Conservation (phyloP, 2,888 invertebrate genomes). For the Rhingia campestris region DNA sequence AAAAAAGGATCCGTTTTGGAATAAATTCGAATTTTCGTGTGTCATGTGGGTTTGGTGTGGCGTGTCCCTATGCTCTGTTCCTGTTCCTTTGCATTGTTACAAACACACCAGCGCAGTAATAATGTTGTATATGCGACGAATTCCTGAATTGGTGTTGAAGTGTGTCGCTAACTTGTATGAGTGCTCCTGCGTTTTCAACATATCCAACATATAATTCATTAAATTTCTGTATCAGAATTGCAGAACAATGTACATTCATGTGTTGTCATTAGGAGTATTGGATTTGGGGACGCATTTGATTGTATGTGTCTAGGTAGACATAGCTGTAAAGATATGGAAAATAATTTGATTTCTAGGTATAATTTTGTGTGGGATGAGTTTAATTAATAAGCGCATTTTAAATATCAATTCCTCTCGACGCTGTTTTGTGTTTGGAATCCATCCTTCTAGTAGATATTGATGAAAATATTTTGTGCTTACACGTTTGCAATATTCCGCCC, state of each 20-base stretch:
- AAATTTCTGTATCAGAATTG: slow-evolving; percentile 54
- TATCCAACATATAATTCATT: slow-evolving; percentile 41
- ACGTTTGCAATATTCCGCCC: neutral
- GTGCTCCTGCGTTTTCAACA: slow-evolving; percentile 55
- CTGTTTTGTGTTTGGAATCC: slow-evolving; percentile 6
- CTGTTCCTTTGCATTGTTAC: slow-evolving; percentile 52
- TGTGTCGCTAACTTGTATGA: slow-evolving; percentile 55
- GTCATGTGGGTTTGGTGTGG: slow-evolving; percentile 54
- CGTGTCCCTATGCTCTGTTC: slow-evolving; percentile 54
- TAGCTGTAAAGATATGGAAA: slow-evolving; percentile 3
- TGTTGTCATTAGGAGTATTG: neutral
- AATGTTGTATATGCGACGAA: slow-evolving; percentile 64
- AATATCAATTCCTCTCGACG: slow-evolving; percentile 21
- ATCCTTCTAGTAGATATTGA: slow-evolving; percentile 55
- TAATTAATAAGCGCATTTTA: slow-evolving; percentile 61
- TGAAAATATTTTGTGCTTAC: slow-evolving; percentile 23
- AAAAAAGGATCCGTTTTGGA: slow-evolving; percentile 53
- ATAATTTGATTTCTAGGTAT: slow-evolving; percentile 42
- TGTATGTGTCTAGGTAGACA: neutral
- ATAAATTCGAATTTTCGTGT: slow-evolving; percentile 64
- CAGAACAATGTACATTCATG: slow-evolving; percentile 5
- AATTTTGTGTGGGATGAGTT: slow-evolving; percentile 12
- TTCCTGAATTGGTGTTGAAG: slow-evolving; percentile 67
- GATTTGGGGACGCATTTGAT: neutral
- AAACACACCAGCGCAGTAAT: slow-evolving; percentile 47